phyloP scores from a whole-genome alignment of 2,888 invertebrate genomes.

The Morpho achilles region DNA sequence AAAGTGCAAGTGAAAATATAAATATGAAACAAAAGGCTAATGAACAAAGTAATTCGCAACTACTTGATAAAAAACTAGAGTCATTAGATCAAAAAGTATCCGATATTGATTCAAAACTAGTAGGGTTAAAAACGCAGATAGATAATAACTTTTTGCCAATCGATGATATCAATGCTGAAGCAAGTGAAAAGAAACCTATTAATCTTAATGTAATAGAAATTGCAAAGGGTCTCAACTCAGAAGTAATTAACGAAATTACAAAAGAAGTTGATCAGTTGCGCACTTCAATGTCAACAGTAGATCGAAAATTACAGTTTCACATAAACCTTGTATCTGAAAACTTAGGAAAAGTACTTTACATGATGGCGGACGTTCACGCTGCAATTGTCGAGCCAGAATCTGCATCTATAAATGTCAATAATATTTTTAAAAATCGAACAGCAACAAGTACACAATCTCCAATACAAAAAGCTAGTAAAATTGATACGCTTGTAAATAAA shows the following conservation, averaged over 20 bases:
- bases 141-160: conserved; percentile 89
- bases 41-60: conserved; percentile 56
- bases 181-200: conserved; percentile 91
- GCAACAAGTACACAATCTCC: conserved; percentile 81
- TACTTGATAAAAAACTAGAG: conserved; percentile 83
- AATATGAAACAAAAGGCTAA: conserved; percentile 37
- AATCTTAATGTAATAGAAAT: conserved; percentile 91
- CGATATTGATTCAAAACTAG: conserved; percentile 88
- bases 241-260: conserved; percentile 89
- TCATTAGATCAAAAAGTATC: conserved; percentile 90
- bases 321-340: conserved; percentile 91
- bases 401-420: conserved; percentile 72
- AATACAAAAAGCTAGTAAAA: conserved; percentile 83
- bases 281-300: conserved; percentile 87
- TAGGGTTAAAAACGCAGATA: conserved; percentile 88
- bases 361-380: conserved; percentile 90
- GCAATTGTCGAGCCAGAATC: conserved; percentile 88
- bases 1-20: conserved; percentile 50
- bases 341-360: conserved; percentile 86
- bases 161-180: conserved; percentile 92
- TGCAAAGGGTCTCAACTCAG: conserved; percentile 89
- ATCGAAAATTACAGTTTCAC: conserved; percentile 90
- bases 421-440: conserved; percentile 73
- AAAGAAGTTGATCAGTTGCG: conserved; percentile 89
- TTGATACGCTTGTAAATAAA: conserved; percentile 88